Percentiles rank a stretch among this genome's conserved stretches.
These are phyloP conservation scores for Semnornis frantzii DNA, from an alignment of 2,113 vertebrate species.

Conservation along the genomic window DNA sequence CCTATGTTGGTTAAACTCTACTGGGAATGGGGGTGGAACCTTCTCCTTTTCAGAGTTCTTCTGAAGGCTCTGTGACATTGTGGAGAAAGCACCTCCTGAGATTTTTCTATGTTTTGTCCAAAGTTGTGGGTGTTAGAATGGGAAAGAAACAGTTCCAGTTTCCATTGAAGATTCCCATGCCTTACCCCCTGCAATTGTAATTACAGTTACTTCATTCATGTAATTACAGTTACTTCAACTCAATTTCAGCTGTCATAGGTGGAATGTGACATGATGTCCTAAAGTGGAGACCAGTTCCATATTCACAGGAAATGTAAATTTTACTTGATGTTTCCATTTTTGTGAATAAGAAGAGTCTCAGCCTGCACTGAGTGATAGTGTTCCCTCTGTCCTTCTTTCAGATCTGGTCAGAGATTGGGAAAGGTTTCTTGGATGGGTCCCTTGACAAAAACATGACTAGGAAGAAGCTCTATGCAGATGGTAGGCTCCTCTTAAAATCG, in stretches of 20 bases:
- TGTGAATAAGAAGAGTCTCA: not conserved
- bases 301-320: not conserved
- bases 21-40: not conserved
- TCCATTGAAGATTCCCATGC: not conserved
- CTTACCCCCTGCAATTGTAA: not conserved
- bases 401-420: constrained; percentile 98
- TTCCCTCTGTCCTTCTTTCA: constrained; percentile 64
- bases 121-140: not conserved
- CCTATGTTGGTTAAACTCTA: not conserved
- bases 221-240: not conserved
- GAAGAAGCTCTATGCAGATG: constrained; percentile 88
- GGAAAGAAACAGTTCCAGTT: not conserved
- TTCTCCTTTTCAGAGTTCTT: not conserved
- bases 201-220: not conserved
- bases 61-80: not conserved
- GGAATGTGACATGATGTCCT: not conserved
- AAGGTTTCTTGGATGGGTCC: constrained; percentile 93
- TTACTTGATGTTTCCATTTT: not conserved
- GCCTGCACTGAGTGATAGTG: not conserved
- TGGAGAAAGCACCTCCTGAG: not conserved
- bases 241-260: not conserved
- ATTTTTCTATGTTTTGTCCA: not conserved
- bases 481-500: constrained; percentile 71
- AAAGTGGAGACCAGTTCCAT: not conserved
- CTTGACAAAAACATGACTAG: constrained; percentile 90